A percentile compares a stretch with the other conserved stretches of the same genome.
phyloP scores from a whole-genome alignment of 2,113 vertebrate genomes.

The Mirza zaza region DNA sequence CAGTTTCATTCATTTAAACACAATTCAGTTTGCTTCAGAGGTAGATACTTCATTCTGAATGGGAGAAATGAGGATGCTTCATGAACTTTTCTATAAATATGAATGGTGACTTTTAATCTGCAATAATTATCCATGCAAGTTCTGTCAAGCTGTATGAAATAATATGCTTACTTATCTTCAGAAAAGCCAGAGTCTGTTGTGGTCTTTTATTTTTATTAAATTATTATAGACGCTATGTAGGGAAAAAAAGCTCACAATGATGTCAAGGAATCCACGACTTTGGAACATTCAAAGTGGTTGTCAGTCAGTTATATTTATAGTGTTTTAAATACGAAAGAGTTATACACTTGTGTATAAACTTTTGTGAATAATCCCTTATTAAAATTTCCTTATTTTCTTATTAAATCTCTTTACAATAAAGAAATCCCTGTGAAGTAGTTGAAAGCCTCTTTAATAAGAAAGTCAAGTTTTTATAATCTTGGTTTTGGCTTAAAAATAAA shows the following conservation, averaged over 20 bases:
- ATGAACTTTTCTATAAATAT: neutral
- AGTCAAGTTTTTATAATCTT: neutral
- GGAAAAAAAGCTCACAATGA: neutral
- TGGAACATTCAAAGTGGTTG: neutral
- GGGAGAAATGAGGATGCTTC: neutral
- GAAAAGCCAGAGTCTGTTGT: neutral
- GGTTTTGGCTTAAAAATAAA: neutral
- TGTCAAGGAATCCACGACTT: neutral
- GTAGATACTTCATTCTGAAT: neutral
- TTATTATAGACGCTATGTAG: neutral
- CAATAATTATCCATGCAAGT: neutral
- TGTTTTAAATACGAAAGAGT: neutral
- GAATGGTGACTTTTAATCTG: slow-evolving; percentile 12
- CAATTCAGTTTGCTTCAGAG: neutral
- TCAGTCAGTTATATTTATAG: neutral
- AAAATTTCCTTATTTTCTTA: neutral
- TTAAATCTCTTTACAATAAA: neutral
- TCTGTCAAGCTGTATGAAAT: slow-evolving; percentile 5
- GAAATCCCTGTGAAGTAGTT: neutral
- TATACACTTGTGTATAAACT: slow-evolving; percentile 2
- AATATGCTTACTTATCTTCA: neutral
- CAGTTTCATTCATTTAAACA: neutral
- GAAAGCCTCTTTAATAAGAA: neutral
- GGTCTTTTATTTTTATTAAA: slow-evolving; percentile 9
- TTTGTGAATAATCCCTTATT: neutral